Evolutionary conservation across 2,113 vertebrate species (phyloP).

Genomic region (Mustela nigripes): DNA sequence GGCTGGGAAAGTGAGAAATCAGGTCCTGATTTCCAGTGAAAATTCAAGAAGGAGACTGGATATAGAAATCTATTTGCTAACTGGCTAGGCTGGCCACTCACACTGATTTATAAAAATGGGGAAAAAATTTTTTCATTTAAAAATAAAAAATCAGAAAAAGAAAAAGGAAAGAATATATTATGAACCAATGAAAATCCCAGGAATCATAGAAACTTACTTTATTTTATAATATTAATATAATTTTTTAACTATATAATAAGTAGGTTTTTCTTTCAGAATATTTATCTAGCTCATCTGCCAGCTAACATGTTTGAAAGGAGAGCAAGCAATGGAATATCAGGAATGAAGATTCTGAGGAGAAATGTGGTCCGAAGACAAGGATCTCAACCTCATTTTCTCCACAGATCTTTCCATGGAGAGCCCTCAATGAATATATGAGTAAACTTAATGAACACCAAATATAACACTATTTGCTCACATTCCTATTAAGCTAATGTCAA

Average conservation of each 20-base stretch:
- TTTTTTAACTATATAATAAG: background rate
- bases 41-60: background rate
- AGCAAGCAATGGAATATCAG: background rate
- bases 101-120: background rate
- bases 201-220: background rate
- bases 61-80: background rate
- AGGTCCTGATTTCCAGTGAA: background rate
- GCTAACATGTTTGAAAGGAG: background rate
- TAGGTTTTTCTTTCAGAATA: conserved; percentile 10
- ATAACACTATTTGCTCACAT: background rate
- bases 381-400: background rate
- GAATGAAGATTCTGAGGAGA: background rate
- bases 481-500: background rate
- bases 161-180: background rate
- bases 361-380: background rate
- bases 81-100: background rate
- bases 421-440: background rate
- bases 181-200: background rate
- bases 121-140: background rate
- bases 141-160: background rate
- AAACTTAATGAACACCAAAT: background rate
- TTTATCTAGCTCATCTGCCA: background rate
- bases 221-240: background rate
- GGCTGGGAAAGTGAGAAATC: background rate
- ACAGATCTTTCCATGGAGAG: background rate